Base-by-base conservation (phyloP, 1,140 invertebrate species). In the Antheraea pernyi region DNA sequence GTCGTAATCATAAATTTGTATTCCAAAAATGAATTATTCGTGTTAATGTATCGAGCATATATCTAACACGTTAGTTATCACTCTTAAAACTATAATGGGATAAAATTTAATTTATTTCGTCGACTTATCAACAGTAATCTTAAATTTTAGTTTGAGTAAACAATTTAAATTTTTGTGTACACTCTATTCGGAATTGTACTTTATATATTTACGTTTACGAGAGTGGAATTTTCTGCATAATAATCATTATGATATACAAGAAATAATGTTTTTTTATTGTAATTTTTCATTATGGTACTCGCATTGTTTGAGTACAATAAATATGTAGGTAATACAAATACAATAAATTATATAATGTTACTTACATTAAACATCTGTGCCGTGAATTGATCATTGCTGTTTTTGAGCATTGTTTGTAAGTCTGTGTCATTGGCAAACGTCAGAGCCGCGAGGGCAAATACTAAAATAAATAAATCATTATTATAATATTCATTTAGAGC, bases 321-420 rank as follows among this genome's bases (percentile, higher is more conserved):
- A 22, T 13, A 13, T 61, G 13, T 7, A 9, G 0, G 19, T 7
- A 36, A 61, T 7, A 22, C 13, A 11, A 61, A 30, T 13, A 30
- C 16, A 30, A 30, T 60, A n/a, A 60, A 19, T 60, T 19, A 1
- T 22, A 19, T 16, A 60, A 4, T 16, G 59, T 59, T 62, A 78
- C 84, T 81, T 76, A 88, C 85, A 19, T 67, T 63, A 64, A 85
- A 86, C 76, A 88, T 78, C 18, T 73, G 77, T 7, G 80, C 69
- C 16, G 85, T 82, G 19, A 88, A 85, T 13, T 79, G 72, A 16
- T 82, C 75, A 66, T 78, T 85, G 19, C 74, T 76, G 18, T 74
- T 63, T 11, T 73, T 64, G 13, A 88, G 73, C 0, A 71, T 13
- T 36, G 68, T 67, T 9, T 77, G 68, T 9, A 72, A 36, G 13